Percentiles rank a stretch among this genome's conserved stretches.
These are phyloP conservation scores for Cremastinae sp. DNA, from an alignment of 2,888 invertebrate genomes.

Conservation along the genomic window DNA sequence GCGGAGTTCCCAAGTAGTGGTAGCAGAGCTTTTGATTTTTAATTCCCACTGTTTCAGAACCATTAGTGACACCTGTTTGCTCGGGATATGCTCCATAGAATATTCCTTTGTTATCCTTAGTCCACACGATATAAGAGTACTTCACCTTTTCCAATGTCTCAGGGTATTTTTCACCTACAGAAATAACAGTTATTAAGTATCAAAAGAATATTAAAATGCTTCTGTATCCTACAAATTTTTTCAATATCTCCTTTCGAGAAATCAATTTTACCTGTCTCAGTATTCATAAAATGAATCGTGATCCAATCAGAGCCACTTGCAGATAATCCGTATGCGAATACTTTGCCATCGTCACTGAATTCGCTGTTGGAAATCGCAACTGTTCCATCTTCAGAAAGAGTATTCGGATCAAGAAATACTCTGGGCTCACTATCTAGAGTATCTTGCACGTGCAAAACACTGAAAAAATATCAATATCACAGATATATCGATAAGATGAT, in stretches of 20 bases:
- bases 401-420: slow-evolving; percentile 97
- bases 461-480: slow-evolving; percentile 77
- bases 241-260: background rate
- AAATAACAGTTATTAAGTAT: no score
- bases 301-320: slow-evolving; percentile 98
- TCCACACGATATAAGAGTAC: slow-evolving; percentile 95
- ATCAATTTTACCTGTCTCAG: slow-evolving; percentile 83
- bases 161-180: slow-evolving; percentile 89
- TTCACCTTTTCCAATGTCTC: slow-evolving; percentile 96
- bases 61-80: slow-evolving; percentile 92
- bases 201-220: no score
- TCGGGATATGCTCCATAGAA: slow-evolving; percentile 95
- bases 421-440: slow-evolving; percentile 87
- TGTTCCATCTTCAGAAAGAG: slow-evolving; percentile 94
- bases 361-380: slow-evolving; percentile 88
- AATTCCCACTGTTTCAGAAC: slow-evolving; percentile 93
- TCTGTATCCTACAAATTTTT: background rate
- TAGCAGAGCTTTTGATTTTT: slow-evolving; percentile 96
- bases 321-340: slow-evolving; percentile 95
- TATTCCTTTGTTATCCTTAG: slow-evolving; percentile 95
- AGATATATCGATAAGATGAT: slow-evolving; percentile 13
- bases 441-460: slow-evolving; percentile 95
- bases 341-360: slow-evolving; percentile 94
- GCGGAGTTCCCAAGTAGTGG: slow-evolving; percentile 92
- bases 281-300: slow-evolving; percentile 91